Base-by-base conservation (phyloP, 1,140 invertebrate genomes). In the Lerema accius region DNA sequence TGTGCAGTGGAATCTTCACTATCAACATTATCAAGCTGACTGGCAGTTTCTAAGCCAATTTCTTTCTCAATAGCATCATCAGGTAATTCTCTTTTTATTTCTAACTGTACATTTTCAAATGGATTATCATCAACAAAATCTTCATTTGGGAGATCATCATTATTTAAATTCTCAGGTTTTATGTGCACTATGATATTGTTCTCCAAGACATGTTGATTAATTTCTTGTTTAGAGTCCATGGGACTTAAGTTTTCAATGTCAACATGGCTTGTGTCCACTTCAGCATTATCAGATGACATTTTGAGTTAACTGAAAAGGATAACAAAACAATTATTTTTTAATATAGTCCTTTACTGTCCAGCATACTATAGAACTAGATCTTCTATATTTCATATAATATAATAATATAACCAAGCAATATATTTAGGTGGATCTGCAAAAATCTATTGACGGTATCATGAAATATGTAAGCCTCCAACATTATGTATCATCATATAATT, bases 51-150 rank as follows among this genome's bases (percentile, higher is more conserved):
- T n/a, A 14, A 39, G 9, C 39, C 9, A 58, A 0, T 26, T 37
- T 67, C 53, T n/a, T 65, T 68, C 13, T 72, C 65, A 23, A 35
- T 9, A 17, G 19, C 45, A 55, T 63, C 62, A 11, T 63, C 51
- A 32, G 50, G 49, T 16, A 62, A 45, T 73, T 84, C 81, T 23
- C 77, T 49, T 65, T 86, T 86, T 1, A 86, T 60, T 62, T 84
- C 67, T 1, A 77, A 23, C 39, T 80, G 73, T 15, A 80, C 39
- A 63, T 83, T 71, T 49, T 69, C 65, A 56, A 78, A 82, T 16
- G 75, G 71, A 64, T 81, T 75, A 45, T 77, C 68, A 37, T 64
- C 35, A 10, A 56, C 50, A 23, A 17, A 14, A 50, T 59, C 28
- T 49, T 68, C 63, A 39, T 19, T 40, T 62, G 42, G 26, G 14